A percentile compares a stretch with the other conserved stretches of the same genome.
phyloP scores from a whole-genome alignment of 2,797 vertebrate genomes.

The Enteromius paludinosus region DNA sequence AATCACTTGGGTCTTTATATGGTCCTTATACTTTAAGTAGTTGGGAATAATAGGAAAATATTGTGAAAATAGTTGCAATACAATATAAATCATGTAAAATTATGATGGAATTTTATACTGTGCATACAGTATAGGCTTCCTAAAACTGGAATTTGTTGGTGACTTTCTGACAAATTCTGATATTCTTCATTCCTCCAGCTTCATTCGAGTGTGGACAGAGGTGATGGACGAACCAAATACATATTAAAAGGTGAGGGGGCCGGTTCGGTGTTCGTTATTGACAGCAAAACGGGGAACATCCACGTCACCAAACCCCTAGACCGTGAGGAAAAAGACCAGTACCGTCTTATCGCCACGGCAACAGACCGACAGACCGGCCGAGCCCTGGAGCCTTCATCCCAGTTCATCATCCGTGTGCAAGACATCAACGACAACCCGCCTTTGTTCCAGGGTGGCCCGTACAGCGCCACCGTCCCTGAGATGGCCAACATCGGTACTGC shows the following conservation, averaged over 20 bases:
- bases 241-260: slow-evolving; percentile 89
- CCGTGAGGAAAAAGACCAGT: slow-evolving; percentile 91
- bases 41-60: background rate
- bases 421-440: slow-evolving; percentile 94
- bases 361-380: slow-evolving; percentile 88
- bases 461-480: slow-evolving; percentile 87
- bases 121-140: background rate
- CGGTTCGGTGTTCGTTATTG: slow-evolving; percentile 91
- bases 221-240: slow-evolving; percentile 88
- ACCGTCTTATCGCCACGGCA: slow-evolving; percentile 87
- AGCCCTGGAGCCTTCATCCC: slow-evolving; percentile 89
- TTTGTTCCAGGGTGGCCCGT: slow-evolving; percentile 85
- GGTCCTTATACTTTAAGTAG: background rate
- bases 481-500: slow-evolving; percentile 90
- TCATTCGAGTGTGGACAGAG: slow-evolving; percentile 89
- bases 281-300: slow-evolving; percentile 91
- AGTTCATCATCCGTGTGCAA: slow-evolving; percentile 92
- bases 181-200: slow-evolving; percentile 66
- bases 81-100: background rate
- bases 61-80: background rate
- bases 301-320: slow-evolving; percentile 92
- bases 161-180: background rate
- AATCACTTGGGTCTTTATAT: background rate
- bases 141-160: background rate
- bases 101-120: background rate